Conservation (phyloP, 2,797 vertebrate species). For the Podarcis lilfordi region DNA sequence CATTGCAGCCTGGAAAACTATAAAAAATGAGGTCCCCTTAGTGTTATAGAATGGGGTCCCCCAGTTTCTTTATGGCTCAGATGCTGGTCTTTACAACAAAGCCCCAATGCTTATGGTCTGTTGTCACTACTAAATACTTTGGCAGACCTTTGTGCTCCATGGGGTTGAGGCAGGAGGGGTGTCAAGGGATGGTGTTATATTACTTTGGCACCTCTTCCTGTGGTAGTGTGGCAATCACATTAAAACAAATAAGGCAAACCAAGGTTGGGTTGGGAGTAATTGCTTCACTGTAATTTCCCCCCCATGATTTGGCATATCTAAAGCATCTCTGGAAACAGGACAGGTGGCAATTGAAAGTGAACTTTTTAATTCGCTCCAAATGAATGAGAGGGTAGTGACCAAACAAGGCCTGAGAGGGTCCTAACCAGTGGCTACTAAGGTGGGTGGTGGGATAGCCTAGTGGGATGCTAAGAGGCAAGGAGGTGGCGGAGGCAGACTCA, state of each 20-base stretch:
- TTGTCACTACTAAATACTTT: accelerated
- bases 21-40: neutral
- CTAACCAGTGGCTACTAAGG: no score
- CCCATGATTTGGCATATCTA: neutral
- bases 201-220: neutral
- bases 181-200: accelerated
- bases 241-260: neutral
- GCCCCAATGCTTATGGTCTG: accelerated
- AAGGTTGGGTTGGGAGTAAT: neutral
- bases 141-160: neutral
- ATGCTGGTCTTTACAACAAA: no score
- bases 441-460: no score
- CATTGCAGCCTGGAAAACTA: neutral
- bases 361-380: no score
- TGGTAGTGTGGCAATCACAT: neutral
- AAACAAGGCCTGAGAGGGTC: no score
- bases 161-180: neutral
- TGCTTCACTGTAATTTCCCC: neutral
- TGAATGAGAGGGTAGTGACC: no score
- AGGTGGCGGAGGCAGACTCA: no score
- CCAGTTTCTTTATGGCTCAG: accelerated
- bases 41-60: neutral
- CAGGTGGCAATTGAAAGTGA: neutral
- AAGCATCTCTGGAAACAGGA: neutral
- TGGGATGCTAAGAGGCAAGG: no score